phyloP scores from a whole-genome alignment of 2,797 vertebrate genomes.

The Siniperca scherzeri region DNA sequence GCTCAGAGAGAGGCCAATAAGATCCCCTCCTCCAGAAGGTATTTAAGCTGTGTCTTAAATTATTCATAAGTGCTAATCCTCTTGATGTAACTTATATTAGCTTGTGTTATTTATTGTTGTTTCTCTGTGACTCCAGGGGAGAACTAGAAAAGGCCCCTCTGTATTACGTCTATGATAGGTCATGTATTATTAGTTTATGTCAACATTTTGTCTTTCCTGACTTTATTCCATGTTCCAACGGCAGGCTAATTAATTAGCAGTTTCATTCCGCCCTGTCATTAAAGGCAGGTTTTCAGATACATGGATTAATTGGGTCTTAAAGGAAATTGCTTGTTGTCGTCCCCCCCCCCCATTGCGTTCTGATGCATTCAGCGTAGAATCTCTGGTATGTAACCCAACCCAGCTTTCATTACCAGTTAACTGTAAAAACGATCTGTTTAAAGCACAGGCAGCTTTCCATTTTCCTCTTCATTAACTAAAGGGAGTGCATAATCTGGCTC shows the following conservation, averaged over 20 bases:
- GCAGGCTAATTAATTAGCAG: slow-evolving; percentile 60
- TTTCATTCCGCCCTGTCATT: slow-evolving; percentile 57
- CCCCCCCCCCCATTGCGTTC: background rate
- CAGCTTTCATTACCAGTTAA: slow-evolving; percentile 74
- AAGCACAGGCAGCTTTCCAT: slow-evolving; percentile 73
- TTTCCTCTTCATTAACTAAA: slow-evolving; percentile 82
- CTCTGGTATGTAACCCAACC: slow-evolving; percentile 44
- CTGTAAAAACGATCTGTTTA: slow-evolving; percentile 69
- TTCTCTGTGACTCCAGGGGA: slow-evolving; percentile 52
- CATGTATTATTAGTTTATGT: slow-evolving; percentile 44
- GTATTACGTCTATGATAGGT: slow-evolving; percentile 23
- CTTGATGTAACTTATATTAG: slow-evolving; percentile 79
- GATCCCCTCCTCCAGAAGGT: slow-evolving; percentile 62
- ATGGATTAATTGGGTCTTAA: slow-evolving; percentile 64
- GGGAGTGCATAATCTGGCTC: slow-evolving; percentile 70
- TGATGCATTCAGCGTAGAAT: slow-evolving; percentile 24
- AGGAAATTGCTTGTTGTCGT: slow-evolving; percentile 56
- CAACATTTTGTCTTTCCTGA: slow-evolving; percentile 45
- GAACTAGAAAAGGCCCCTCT: background rate
- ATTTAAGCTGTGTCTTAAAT: slow-evolving; percentile 75
- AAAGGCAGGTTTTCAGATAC: slow-evolving; percentile 52
- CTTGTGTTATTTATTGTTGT: slow-evolving; percentile 70
- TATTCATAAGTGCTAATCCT: slow-evolving; percentile 79
- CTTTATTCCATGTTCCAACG: slow-evolving; percentile 33
- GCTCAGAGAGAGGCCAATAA: slow-evolving; percentile 48